Evolutionary conservation across 2,797 vertebrate species (phyloP), one percentile per base, ranked within the genome.

Genomic region (Lindbergichthys nudifrons): DNA sequence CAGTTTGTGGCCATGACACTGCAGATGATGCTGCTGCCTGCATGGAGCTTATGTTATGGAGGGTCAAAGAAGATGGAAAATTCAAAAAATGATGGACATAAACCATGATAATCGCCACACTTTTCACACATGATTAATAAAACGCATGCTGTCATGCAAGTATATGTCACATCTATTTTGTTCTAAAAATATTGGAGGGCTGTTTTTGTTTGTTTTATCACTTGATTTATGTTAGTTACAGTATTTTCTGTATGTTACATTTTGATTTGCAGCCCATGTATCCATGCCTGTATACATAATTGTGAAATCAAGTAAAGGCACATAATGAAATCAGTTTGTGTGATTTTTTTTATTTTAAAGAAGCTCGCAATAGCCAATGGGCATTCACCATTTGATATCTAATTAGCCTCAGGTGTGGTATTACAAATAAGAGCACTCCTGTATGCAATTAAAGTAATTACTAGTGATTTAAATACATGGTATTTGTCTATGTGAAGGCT

Each of bases 31-130:
- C 94, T 41, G 46, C 76, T 1, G 91, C 94, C 23, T 96, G 92
- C 77, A 95, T 96, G 94, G 95, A 96, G 71, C 93, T 96, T 9
- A 93, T 96, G 85, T 81, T 96, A 39, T 96, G 95, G 94, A 96
- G 95, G 76, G 75, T 94, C n/a, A 96, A 94, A 83, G 92, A 95
- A 70, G 94, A 96, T 59, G 89, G 92, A n/a, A 96, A 94, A 93
- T 73, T 86, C n/a, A 96, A 91, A 80, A 94, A 94, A 90, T 80
- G 6, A 79, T 90, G 77, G 14, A 30, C 79, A 85, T 82, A 81
- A 90, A 84, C 43, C 42, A 58, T 36, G 19, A 65, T 10, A 23
- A 19, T 42, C 21, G 1, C 4, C 58, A 16, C 19, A 30, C 10
- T 75, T 19, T 30, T 73, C 46, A 43, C n/a, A 51, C 4, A 81